Conservation (phyloP, 2,888 invertebrate species). For the Drosophila austrosaltans region DNA sequence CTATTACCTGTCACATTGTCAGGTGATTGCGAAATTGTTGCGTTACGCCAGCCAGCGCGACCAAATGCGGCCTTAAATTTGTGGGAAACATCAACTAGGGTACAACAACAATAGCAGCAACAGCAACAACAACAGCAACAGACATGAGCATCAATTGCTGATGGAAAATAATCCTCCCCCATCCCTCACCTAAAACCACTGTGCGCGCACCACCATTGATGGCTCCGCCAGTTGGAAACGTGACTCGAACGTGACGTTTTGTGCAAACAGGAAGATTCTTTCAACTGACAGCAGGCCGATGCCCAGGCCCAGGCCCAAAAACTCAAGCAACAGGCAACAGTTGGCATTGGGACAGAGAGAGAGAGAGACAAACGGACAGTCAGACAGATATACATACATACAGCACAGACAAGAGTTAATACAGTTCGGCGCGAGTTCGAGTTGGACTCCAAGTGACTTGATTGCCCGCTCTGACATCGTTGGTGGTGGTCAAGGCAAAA, state of each 20-base stretch:
- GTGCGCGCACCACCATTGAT: slow-evolving; percentile 39
- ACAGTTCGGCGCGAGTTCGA: slow-evolving; percentile 70
- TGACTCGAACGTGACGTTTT: slow-evolving; percentile 78
- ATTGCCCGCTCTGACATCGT: slow-evolving; percentile 66
- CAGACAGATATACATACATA: slow-evolving; percentile 56
- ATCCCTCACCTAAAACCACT: slow-evolving; percentile 12
- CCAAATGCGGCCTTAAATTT: slow-evolving; percentile 68
- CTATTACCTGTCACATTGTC: slow-evolving; percentile 81
- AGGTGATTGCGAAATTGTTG: slow-evolving; percentile 81
- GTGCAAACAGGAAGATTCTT: slow-evolving; percentile 77
- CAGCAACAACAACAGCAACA: slow-evolving; percentile 3
- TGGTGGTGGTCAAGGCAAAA: slow-evolving; percentile 71
- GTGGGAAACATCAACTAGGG: slow-evolving; percentile 73
- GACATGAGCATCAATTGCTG: slow-evolving; percentile 12
- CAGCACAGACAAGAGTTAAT: slow-evolving; percentile 56
- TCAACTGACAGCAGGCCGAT: slow-evolving; percentile 71
- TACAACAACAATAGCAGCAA: neutral
- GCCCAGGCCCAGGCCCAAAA: slow-evolving; percentile 27
- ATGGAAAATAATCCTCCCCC: slow-evolving; percentile 13
- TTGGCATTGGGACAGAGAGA: slow-evolving; percentile 55
- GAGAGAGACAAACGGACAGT: slow-evolving; percentile 54
- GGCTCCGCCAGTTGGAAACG: slow-evolving; percentile 69
- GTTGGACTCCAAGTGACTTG: slow-evolving; percentile 60
- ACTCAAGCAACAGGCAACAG: slow-evolving; percentile 50
- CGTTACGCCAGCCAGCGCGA: slow-evolving; percentile 69